Conservation (phyloP, 2,888 invertebrate genomes). For the Callyntrura sp. region DNA sequence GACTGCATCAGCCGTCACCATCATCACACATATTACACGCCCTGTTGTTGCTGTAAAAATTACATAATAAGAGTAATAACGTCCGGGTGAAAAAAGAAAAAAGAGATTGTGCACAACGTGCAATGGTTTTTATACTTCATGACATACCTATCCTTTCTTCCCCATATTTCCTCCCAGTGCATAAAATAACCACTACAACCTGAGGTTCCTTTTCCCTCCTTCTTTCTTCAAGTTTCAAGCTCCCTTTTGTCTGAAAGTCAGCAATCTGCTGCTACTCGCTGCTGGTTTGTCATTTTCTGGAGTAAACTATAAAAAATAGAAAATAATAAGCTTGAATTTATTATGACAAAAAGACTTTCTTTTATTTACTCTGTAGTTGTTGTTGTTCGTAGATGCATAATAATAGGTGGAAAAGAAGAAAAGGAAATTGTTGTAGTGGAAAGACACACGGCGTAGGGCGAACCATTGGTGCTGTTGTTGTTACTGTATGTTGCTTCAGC, state of each 20-base stretch:
- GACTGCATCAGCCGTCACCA: slow-evolving; percentile 35
- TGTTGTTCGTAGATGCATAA: slow-evolving; percentile 3
- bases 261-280: not conserved
- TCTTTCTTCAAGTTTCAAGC: not conserved
- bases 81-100: not conserved
- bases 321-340: slow-evolving; percentile 23
- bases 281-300: not conserved
- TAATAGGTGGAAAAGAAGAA: not conserved
- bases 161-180: slow-evolving; percentile 23
- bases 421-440: too few relatives aligned
- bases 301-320: slow-evolving; percentile 17
- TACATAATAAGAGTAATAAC: slow-evolving; percentile 26
- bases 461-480: not conserved
- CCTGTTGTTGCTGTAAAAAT: not conserved
- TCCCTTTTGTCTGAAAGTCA: not conserved
- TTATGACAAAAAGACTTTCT: not conserved
- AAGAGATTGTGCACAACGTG: not conserved
- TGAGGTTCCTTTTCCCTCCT: slow-evolving; percentile 24
- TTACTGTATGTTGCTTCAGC: not conserved
- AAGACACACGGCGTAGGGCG: slow-evolving; percentile 26
- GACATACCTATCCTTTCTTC: not conserved
- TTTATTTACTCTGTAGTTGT: slow-evolving; percentile 31
- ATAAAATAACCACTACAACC: slow-evolving; percentile 23
- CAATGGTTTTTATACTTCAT: not conserved
- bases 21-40: slow-evolving; percentile 1